Percentiles rank a stretch among this genome's conserved stretches.
These are phyloP conservation scores for Plebejus anna DNA, from an alignment of 2,888 invertebrate species.

Conservation along the genomic window DNA sequence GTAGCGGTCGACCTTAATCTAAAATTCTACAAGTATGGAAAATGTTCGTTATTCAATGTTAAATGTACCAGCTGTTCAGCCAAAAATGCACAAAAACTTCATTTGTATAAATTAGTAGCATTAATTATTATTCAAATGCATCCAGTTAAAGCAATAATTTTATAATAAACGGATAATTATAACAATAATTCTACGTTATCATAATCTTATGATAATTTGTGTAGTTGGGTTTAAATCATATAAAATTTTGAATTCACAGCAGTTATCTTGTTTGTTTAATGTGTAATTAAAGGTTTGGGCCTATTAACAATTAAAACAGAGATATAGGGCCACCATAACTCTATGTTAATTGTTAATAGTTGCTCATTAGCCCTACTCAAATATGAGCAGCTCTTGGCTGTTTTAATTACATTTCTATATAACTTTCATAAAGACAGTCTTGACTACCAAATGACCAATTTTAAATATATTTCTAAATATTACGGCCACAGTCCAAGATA, in stretches of 20 bases:
- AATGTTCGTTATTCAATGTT: background rate
- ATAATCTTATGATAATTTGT: constrained; percentile 6
- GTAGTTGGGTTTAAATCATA: background rate
- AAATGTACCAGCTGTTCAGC: background rate
- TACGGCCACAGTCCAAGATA: too few relatives aligned
- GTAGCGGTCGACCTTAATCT: too few relatives aligned
- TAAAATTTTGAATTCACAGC: constrained; percentile 13
- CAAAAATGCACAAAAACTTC: constrained; percentile 11
- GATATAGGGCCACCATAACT: background rate
- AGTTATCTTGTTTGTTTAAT: constrained; percentile 7
- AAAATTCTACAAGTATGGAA: background rate
- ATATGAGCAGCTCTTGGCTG: background rate
- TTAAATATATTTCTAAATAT: too few relatives aligned
- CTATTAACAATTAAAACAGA: background rate
- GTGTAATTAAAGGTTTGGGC: background rate
- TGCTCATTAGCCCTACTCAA: background rate
- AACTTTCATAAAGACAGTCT: too few relatives aligned
- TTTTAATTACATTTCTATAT: background rate
- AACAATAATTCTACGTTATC: constrained; percentile 11
- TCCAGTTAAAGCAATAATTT: background rate
- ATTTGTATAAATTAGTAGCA: constrained; percentile 7
- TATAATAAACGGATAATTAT: constrained; percentile 10
- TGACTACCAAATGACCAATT: too few relatives aligned
- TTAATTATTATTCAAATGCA: constrained; percentile 16
- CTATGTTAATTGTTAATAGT: constrained; percentile 7